Evolutionary conservation across 2,113 vertebrate genomes (phyloP).

Genomic region (Platichthys stellatus): DNA sequence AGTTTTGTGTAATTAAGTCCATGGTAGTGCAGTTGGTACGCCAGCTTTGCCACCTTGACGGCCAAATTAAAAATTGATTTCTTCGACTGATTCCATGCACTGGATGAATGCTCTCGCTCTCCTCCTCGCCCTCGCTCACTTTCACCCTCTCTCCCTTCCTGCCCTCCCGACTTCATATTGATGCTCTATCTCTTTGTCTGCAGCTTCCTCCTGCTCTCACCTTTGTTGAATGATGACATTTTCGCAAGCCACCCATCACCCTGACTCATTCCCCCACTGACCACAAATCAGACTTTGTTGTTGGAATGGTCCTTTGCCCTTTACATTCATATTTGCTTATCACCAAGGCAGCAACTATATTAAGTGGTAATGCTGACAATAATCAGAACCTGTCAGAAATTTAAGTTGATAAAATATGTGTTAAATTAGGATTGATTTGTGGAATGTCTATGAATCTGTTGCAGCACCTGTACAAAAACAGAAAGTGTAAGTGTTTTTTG

Average conservation of each 20-base stretch:
- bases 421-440: neutral
- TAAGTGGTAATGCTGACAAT: neutral
- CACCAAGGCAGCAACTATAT: neutral
- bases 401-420: neutral
- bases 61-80: conserved; percentile 86
- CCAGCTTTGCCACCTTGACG: conserved; percentile 72
- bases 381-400: neutral
- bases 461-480: neutral
- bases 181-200: conserved; percentile 27
- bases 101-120: conserved; percentile 60
- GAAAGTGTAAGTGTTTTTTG: neutral
- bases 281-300: conserved; percentile 1
- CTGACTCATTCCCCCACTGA: neutral
- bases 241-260: conserved; percentile 9
- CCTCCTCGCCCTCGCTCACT: conserved; percentile 35
- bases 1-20: conserved; percentile 80
- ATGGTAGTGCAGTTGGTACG: conserved; percentile 54
- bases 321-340: too few relatives aligned
- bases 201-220: conserved; percentile 39
- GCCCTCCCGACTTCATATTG: conserved; percentile 46
- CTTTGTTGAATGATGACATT: conserved; percentile 43
- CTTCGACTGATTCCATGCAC: conserved; percentile 72
- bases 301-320: neutral
- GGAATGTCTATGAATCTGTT: neutral
- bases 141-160: conserved; percentile 10